A percentile compares a stretch with the other conserved stretches of the same genome.
phyloP scores from a whole-genome alignment of 2,888 invertebrate species.

The Troides aeacus region DNA sequence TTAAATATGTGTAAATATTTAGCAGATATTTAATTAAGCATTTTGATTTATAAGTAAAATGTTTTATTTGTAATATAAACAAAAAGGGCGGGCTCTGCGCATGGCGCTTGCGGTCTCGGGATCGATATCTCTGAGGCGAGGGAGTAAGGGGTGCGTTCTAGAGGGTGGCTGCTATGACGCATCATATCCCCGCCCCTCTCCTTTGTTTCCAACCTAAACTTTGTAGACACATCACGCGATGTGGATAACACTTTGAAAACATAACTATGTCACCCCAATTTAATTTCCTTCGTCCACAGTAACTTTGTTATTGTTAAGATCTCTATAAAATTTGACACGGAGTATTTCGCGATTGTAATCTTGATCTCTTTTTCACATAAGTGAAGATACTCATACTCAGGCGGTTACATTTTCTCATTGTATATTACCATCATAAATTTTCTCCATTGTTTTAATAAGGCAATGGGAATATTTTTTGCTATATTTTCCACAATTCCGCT shows the following conservation, averaged over 20 bases:
- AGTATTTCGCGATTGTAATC: background rate
- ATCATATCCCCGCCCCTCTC: slow-evolving; percentile 54
- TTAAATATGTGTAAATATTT: background rate
- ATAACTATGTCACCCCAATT: slow-evolving; percentile 1
- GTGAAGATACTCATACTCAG: slow-evolving; percentile 4
- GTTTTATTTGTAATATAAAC: slow-evolving; percentile 54
- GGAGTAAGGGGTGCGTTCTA: slow-evolving; percentile 53
- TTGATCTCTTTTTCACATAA: slow-evolving; percentile 16
- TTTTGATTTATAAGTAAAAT: slow-evolving; percentile 26
- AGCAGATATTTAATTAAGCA: too few relatives aligned
- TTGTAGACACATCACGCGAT: slow-evolving; percentile 19
- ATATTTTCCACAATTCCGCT: slow-evolving; percentile 28
- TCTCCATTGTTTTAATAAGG: slow-evolving; percentile 48
- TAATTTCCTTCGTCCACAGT: background rate
- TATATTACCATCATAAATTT: slow-evolving; percentile 44
- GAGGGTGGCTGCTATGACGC: slow-evolving; percentile 68
- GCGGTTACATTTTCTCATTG: slow-evolving; percentile 28
- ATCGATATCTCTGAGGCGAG: slow-evolving; percentile 65
- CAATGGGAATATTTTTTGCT: slow-evolving; percentile 36
- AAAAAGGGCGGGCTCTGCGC: slow-evolving; percentile 74
- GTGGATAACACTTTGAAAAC: slow-evolving; percentile 4
- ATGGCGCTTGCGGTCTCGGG: slow-evolving; percentile 55
- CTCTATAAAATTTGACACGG: background rate
- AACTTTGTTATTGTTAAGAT: background rate
- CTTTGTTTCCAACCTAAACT: slow-evolving; percentile 52